Conservation (phyloP, 2,888 invertebrate species). For the Melieria picta region DNA sequence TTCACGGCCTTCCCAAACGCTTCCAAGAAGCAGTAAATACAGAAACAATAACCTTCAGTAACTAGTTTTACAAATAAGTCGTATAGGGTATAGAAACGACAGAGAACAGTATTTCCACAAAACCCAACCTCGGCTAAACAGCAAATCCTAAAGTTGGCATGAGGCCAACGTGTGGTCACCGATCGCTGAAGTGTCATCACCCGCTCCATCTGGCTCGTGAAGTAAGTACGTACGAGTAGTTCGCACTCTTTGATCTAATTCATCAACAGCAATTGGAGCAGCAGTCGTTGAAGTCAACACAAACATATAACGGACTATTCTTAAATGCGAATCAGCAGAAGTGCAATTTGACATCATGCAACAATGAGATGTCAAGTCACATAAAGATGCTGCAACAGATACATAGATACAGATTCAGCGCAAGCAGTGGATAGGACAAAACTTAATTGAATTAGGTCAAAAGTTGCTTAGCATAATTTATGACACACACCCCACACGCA, state of each 20-base stretch:
- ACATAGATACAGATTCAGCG: background rate
- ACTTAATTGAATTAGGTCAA: constrained; percentile 40
- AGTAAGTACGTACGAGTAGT: background rate
- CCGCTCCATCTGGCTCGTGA: too few species aligned
- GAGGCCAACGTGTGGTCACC: too few species aligned
- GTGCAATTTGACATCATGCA: background rate
- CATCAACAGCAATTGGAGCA: background rate
- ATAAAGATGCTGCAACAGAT: background rate
- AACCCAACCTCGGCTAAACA: too few species aligned
- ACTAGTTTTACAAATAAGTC: too few species aligned
- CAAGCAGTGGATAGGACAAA: background rate
- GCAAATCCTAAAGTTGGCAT: too few species aligned
- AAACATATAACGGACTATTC: background rate
- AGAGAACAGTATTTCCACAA: too few species aligned
- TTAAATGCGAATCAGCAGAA: background rate
- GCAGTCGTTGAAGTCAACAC: background rate
- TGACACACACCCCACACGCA: background rate
- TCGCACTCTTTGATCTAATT: background rate
- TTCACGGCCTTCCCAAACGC: too few species aligned
- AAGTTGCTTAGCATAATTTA: constrained; percentile 34
- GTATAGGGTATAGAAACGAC: too few species aligned
- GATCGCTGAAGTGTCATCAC: too few species aligned
- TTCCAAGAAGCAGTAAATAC: too few species aligned
- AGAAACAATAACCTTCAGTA: too few species aligned
- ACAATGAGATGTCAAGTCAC: background rate